Conservation (phyloP, 2,113 vertebrate species). For the Pelvicachromis taeniatus region DNA sequence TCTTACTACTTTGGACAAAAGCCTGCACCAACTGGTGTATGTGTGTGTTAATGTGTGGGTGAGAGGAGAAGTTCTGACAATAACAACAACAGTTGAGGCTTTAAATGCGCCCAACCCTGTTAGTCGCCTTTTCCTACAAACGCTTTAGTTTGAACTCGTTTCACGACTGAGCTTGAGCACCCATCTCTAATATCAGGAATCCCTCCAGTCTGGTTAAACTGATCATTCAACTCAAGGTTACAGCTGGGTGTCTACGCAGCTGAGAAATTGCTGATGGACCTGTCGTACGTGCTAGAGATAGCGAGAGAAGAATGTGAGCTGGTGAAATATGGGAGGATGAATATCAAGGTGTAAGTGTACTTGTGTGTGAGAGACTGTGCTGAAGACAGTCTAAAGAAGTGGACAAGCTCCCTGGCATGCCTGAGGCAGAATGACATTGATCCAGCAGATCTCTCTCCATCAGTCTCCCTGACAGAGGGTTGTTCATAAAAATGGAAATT, state of each 20-base stretch:
- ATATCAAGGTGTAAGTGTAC: not conserved
- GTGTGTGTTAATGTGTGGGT: slow-evolving; percentile 12
- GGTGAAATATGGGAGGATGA: not conserved
- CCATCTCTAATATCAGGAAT: slow-evolving; percentile 22
- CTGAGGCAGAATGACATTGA: slow-evolving; percentile 70
- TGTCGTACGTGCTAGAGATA: slow-evolving; percentile 23
- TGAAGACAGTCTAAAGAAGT: slow-evolving; percentile 17
- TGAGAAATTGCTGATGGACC: slow-evolving; percentile 32
- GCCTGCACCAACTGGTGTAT: slow-evolving; percentile 31
- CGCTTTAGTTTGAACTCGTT: not conserved
- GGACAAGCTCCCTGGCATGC: slow-evolving; percentile 63
- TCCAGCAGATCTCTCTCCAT: slow-evolving; percentile 65
- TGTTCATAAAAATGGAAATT: slow-evolving; percentile 81
- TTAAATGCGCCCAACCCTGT: slow-evolving; percentile 30
- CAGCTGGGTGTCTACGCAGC: slow-evolving; percentile 37
- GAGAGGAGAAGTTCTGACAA: slow-evolving; percentile 10
- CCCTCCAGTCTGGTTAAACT: slow-evolving; percentile 43
- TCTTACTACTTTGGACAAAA: slow-evolving; percentile 49
- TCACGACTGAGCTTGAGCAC: not conserved
- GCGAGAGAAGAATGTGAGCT: not conserved
- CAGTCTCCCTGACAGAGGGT: slow-evolving; percentile 70
- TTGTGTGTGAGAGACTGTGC: not conserved
- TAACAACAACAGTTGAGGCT: slow-evolving; percentile 31
- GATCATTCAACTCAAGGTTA: slow-evolving; percentile 62
- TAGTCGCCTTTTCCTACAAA: not conserved